Evolutionary conservation across 1,140 invertebrate genomes (phyloP).

Genomic region (Trigoniulus corallinus): DNA sequence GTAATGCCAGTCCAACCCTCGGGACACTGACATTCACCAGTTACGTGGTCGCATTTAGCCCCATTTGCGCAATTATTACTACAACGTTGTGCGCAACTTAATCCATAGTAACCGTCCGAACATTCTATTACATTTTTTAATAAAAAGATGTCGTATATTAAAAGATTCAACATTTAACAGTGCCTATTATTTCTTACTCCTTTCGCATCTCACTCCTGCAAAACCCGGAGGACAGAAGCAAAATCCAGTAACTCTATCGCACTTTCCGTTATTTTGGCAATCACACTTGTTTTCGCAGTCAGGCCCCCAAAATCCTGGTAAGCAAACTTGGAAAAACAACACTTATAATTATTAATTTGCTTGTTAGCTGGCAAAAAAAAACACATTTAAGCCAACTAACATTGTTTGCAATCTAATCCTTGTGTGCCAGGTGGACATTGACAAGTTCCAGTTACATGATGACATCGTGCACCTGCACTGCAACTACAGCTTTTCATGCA

Average conservation of each 20-base stretch:
- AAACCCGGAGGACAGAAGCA: constrained; percentile 32
- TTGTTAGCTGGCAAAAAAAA: too few species aligned
- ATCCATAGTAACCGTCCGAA: constrained; percentile 10
- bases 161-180: not conserved
- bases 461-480: constrained; percentile 62
- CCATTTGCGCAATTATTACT: constrained; percentile 8
- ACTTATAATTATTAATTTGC: not conserved
- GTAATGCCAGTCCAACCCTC: constrained; percentile 39
- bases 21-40: constrained; percentile 69
- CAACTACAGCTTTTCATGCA: constrained; percentile 68
- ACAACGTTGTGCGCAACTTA: constrained; percentile 13
- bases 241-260: constrained; percentile 28
- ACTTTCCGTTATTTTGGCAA: constrained; percentile 31
- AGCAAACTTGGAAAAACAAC: constrained; percentile 23
- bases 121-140: constrained; percentile 7
- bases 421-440: constrained; percentile 56
- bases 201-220: constrained; percentile 25
- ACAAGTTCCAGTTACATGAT: constrained; percentile 58
- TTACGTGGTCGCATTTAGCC: constrained; percentile 53
- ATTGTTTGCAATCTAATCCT: constrained; percentile 38
- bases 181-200: constrained; percentile 18
- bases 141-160: not conserved
- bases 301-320: constrained; percentile 24
- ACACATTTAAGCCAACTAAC: too few species aligned
- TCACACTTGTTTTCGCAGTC: constrained; percentile 28